Evolutionary conservation across 2,888 invertebrate genomes (phyloP).

Genomic region (Napeogenes inachia): DNA sequence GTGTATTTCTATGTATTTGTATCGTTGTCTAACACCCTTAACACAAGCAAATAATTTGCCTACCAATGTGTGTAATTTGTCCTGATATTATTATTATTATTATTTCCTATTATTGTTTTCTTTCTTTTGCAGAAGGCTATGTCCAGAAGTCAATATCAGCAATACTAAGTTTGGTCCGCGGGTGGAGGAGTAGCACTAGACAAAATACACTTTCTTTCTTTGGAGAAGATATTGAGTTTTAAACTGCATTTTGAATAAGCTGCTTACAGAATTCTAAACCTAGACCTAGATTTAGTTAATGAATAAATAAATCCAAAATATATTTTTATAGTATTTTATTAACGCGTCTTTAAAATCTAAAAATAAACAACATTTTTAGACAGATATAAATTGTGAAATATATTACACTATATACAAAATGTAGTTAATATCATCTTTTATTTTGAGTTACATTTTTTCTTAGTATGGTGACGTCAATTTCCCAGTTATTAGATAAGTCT

Average conservation of each 20-base stretch:
- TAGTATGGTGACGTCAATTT: conserved; percentile 51
- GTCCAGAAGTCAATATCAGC: conserved; percentile 52
- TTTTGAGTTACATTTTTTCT: conserved; percentile 40
- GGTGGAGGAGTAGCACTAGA: conserved; percentile 66
- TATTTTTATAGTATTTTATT: conserved; percentile 52
- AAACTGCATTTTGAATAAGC: conserved; percentile 2
- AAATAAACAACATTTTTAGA: conserved; percentile 62
- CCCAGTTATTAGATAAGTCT: conserved; percentile 55
- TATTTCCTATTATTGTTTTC: neutral
- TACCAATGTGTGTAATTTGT: too few species aligned
- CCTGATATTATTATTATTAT: too few species aligned
- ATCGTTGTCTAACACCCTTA: too few species aligned
- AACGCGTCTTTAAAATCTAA: conserved; percentile 48
- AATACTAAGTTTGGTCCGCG: conserved; percentile 59
- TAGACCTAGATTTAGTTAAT: too few species aligned
- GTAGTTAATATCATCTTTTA: conserved; percentile 42
- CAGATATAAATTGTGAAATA: conserved; percentile 60
- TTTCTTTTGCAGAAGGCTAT: conserved; percentile 47
- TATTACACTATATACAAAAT: conserved; percentile 70
- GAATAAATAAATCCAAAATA: conserved; percentile 18
- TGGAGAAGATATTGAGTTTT: conserved; percentile 62
- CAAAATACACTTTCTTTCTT: conserved; percentile 66
- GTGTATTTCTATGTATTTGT: too few species aligned
- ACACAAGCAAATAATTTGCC: too few species aligned
- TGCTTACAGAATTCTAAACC: too few species aligned